Evolutionary conservation across 1,140 invertebrate genomes (phyloP).

Genomic region (Lutraria rhynchaena): DNA sequence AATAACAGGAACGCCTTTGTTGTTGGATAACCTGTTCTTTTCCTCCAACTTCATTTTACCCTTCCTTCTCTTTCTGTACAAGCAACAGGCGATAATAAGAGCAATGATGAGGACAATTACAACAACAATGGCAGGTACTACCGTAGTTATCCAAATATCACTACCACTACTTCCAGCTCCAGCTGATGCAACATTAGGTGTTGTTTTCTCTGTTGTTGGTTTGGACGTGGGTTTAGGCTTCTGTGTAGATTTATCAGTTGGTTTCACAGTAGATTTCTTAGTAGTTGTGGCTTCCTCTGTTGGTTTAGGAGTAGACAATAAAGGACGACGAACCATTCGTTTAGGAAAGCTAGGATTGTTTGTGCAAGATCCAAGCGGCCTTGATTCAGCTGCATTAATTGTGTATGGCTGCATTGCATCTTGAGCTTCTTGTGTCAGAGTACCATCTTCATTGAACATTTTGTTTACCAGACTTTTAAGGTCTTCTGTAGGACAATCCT

Average conservation of each 20-base stretch:
- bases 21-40: slow-evolving; percentile 88
- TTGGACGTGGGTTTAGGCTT: slow-evolving; percentile 69
- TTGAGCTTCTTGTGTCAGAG: slow-evolving; percentile 85
- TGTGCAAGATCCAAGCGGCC: slow-evolving; percentile 88
- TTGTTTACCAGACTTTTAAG: slow-evolving; percentile 88
- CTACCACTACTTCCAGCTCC: slow-evolving; percentile 81
- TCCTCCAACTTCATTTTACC: slow-evolving; percentile 90
- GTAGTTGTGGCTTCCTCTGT: slow-evolving; percentile 2
- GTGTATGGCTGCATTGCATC: slow-evolving; percentile 89
- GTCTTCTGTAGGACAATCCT: slow-evolving; percentile 88
- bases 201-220: slow-evolving; percentile 70
- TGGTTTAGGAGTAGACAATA: slow-evolving; percentile 26
- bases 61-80: slow-evolving; percentile 92
- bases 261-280: slow-evolving; percentile 36
- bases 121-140: slow-evolving; percentile 94
- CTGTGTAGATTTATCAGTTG: slow-evolving; percentile 1
- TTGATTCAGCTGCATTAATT: slow-evolving; percentile 86
- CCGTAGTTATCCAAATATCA: slow-evolving; percentile 94
- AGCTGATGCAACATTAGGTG: slow-evolving; percentile 54
- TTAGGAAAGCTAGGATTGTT: slow-evolving; percentile 77
- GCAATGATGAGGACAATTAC: slow-evolving; percentile 93
- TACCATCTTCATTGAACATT: slow-evolving; percentile 83
- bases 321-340: neutral
- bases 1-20: slow-evolving; percentile 96
- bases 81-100: slow-evolving; percentile 92